Evolutionary conservation across 2,797 vertebrate species (phyloP), one percentile per base, ranked within the genome.

Genomic region (Huso huso): DNA sequence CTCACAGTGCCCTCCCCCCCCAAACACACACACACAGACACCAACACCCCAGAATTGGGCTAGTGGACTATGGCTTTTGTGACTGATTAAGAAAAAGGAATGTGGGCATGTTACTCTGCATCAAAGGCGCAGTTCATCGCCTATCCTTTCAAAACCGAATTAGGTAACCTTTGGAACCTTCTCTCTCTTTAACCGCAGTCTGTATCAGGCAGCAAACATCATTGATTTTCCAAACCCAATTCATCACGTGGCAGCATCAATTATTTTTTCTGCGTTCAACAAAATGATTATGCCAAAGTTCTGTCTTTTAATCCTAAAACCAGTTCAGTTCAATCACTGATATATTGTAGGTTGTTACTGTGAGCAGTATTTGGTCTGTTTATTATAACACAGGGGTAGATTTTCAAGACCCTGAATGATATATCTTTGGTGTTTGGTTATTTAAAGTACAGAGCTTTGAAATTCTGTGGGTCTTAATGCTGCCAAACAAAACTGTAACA

Each of bases 1-100:
- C 89, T 90, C 90, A 91, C 87, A 87, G 83, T 70, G 80, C 53
- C 68, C 69, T 62, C 50, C 70, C 62, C 61, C 49, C 65, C 62
- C 55, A 6, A 58, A 62, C 49, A 55, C 55, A 64, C 69, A 48
- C 49, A 37, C 55, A 58, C 55, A 58, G 1, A 58, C 55, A 66
- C 65, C 48, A 48, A 66, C 65, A 66, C 48, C 23, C 13, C 65
- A 59, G 11, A 23, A 23, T 58, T 59, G 65, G 51, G 51, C 11
- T 51, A 49, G 65, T 66, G 65, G 48, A 48, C 49, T 58, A 51
- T 15, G 9, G 13, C 11, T 50, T 66, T 37, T 49, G 55, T 58
- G 55, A 58, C 55, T 58, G 55, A 58, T 58, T 11, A 58, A 58
- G 55, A 58, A 58, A 58, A 6, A 11, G 12, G 55, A 58, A 10